These are phyloP conservation scores for Triops longicaudatus DNA, from an alignment of 1,140 invertebrate species.

Conservation along the genomic window DNA sequence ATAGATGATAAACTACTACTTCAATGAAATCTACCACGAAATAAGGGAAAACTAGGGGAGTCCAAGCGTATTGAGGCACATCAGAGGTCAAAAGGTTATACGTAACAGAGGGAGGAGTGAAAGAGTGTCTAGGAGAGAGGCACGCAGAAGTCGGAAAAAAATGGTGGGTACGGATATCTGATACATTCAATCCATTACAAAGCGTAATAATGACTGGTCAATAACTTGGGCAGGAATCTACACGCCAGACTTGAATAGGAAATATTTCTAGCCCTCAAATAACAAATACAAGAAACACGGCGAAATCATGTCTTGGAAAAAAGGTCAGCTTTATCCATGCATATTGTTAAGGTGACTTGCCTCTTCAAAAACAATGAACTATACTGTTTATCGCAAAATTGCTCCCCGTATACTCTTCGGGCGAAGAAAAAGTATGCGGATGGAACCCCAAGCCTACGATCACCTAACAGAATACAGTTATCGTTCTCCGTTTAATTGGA, in stretches of 20 bases:
- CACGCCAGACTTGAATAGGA: neutral
- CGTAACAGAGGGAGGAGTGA: neutral
- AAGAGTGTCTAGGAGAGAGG: neutral
- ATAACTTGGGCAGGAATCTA: neutral
- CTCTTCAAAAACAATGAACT: no score
- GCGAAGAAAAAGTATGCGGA: no score
- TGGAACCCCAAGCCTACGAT: neutral
- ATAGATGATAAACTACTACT: neutral
- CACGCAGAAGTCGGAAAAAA: neutral
- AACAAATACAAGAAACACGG: neutral
- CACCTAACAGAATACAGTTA: no score
- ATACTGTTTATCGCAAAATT: no score
- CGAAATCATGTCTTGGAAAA: neutral
- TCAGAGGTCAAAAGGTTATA: constrained; percentile 8
- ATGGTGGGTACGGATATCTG: neutral
- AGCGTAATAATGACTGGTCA: neutral
- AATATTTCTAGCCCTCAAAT: neutral
- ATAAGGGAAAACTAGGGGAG: neutral
- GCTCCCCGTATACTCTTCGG: no score
- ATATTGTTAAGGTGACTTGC: neutral
- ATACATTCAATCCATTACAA: neutral
- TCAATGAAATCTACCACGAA: neutral
- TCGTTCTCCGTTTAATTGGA: neutral
- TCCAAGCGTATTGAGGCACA: constrained; percentile 5
- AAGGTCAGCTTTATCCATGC: neutral